Base-by-base conservation (phyloP, 2,888 invertebrate species). In the Hydroisotoma schaefferi region DNA sequence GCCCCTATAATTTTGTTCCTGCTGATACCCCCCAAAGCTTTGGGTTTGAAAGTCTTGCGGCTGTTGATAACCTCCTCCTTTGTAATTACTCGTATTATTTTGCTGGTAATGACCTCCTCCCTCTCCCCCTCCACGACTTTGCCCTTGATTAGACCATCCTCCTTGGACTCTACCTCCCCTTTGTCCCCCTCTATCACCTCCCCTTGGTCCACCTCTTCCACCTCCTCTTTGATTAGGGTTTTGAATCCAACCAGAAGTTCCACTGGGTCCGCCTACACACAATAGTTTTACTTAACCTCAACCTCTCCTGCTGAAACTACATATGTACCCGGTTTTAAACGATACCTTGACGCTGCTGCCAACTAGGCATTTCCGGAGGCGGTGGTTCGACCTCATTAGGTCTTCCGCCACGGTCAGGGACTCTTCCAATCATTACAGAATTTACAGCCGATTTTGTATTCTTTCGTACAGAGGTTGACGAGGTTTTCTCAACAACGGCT, bases 361-460 rank as follows among this genome's bases (percentile, higher is more conserved):
- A 97, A 0, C 92, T 87, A 0, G 97, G 97, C 94, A 97, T 95
- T 80, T 97, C 97, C 0, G 94, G 94, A 0, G 94, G 93, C 0
- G 97, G 97, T 0, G 92, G 87, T 65, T 90, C 89, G 73, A 90
- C 87, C 74, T 97, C 97, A 72, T 86, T 84, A 0, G 95, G 88
- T 53, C 97, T 80, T 1, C 97, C 97, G 22, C 98, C 98, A 73
- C 97, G 81, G 77, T 98, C 98, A n/a, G 70, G 69, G n/a, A 88
- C 88, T 77, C 80, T 80, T 62, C 94, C 94, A 76, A 95, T 95
- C 29, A 93, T 84, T 62, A 94, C 87, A 80, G 87, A 88, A 74
- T 94, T 94, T 28, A 97, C 83, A 56, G 87, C 82, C 55, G 88
- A 87, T 74, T 84, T 84, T 0, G 94, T 94, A 74, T 90, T 88